Evolutionary conservation across 2,113 vertebrate genomes (phyloP), one percentile per base, ranked within the genome.

Genomic region (Anoura caudifer): DNA sequence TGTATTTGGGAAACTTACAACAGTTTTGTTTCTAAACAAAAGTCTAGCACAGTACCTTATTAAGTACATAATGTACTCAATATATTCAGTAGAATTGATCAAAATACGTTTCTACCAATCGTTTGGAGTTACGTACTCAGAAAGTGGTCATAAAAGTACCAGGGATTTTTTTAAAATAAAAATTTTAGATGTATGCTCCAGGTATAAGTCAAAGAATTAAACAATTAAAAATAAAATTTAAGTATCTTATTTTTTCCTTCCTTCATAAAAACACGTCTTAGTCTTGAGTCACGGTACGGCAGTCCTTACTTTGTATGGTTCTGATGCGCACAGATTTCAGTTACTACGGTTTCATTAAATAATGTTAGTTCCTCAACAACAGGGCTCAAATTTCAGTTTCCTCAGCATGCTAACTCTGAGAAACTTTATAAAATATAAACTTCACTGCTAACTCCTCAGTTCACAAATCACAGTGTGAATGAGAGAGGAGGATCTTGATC

Each of bases 121-220:
- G 19, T 16, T 70, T 59, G 5, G 16, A 47, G 17, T 77, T 20
- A 67, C 31, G 4, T n/a, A 50, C 19, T 94, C 72, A 83, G 73
- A 20, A 61, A 72, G 31, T 41, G 31, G 24, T 88, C 43, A 82
- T 28, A 47, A 75, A 77, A 56, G 3, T 50, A 79, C 4, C 12
- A 59, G 31, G 7, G 0, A 38, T 52, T 85, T 59, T 70, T 59
- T 70, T 10, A 56, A 76, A 92, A 72, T 33, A 75, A 86, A 80
- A 83, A 69, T 31, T 69, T 91, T n/a, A 91, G 13, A 20, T 56
- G 0, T 47, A 75, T 61, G 43, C 41, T 82, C 26, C 91, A 76
- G 3, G 43, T 36, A 61, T 52, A 90, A 63, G 11, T 75, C 17
- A 87, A 89, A 70, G 38, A 72, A 72, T 79, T 80, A 79, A 95